Percentiles rank a stretch among this genome's conserved stretches.
Evolutionary conservation across 1,140 invertebrate species (phyloP).

Genomic region (Samia ricini): DNA sequence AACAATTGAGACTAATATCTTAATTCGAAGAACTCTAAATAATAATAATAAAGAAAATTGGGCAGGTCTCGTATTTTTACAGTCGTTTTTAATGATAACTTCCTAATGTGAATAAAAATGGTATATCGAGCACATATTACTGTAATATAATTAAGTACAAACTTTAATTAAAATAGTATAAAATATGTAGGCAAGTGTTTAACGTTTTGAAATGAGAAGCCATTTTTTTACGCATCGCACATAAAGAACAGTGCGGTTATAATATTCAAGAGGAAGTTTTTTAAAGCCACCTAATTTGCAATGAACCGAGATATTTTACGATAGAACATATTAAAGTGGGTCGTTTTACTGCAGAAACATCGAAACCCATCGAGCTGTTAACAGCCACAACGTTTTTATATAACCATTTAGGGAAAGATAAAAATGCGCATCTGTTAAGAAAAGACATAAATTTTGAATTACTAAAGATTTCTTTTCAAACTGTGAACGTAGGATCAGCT

Average conservation of each 20-base stretch:
- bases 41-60: no score
- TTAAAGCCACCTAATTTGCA: not conserved
- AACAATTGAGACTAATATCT: no score
- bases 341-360: not conserved
- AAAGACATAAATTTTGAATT: not conserved
- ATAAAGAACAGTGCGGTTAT: not conserved
- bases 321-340: not conserved
- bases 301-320: not conserved
- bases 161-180: not conserved
- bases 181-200: not conserved
- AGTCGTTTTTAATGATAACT: no score
- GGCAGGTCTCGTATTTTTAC: no score
- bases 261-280: not conserved
- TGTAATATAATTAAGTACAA: no score
- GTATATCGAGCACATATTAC: no score
- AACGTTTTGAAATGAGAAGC: not conserved
- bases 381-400: not conserved
- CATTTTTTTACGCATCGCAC: not conserved
- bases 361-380: not conserved
- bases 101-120: no score
- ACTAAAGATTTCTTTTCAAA: not conserved
- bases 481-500: not conserved
- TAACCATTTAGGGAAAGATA: not conserved
- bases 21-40: no score
- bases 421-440: not conserved